Evolutionary conservation across 2,113 vertebrate genomes (phyloP), one percentile per base, ranked within the genome.

Genomic region (Amphiprion percula): DNA sequence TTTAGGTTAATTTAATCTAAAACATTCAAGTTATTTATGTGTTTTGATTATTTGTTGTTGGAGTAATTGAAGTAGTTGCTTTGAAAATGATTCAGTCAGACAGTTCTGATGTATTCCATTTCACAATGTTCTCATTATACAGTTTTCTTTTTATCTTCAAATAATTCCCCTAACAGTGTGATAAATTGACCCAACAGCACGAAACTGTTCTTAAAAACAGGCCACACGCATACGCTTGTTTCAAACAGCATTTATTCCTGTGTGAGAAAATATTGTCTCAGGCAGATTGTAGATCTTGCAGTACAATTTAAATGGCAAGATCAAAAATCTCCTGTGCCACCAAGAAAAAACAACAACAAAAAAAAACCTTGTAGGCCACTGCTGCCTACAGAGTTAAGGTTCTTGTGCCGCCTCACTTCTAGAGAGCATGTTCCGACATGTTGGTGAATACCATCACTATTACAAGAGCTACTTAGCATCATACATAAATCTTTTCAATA

Each of bases 221-320:
- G 37, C 12, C 79, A 58, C 14, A 81, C 33, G 37, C 17, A 33
- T 26, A 39, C 5, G 53, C 15, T 89, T 88, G 79, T 88, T 90
- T 90, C 78, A 93, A 93, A 91, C 91, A 80, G 87, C 86, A 86
- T 94, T 93, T 93, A 93, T 92, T 93, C 80, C 80, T 90, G 77
- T 78, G 85, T 90, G 92, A 91, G 92, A 94, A 93, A 93, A 94
- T 93, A 93, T 90, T 64, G 85, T 90, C 88, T 88, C 69, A 68
- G 89, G 77, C 72, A 78, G 88, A 91, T 89, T 80, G 49, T 68
- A 88, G 90, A 93, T 90, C 91, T 89, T 87, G 84, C 70, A 37
- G 80, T 62, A 85, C 73, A 90, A 75, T 83, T 88, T 66, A 86
- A 87, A 90, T 77, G 37, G 77, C 84, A 88, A 89, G 92, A 91